These are phyloP conservation scores for Macaria liturata DNA, from an alignment of 2,888 invertebrate species.

Conservation along the genomic window DNA sequence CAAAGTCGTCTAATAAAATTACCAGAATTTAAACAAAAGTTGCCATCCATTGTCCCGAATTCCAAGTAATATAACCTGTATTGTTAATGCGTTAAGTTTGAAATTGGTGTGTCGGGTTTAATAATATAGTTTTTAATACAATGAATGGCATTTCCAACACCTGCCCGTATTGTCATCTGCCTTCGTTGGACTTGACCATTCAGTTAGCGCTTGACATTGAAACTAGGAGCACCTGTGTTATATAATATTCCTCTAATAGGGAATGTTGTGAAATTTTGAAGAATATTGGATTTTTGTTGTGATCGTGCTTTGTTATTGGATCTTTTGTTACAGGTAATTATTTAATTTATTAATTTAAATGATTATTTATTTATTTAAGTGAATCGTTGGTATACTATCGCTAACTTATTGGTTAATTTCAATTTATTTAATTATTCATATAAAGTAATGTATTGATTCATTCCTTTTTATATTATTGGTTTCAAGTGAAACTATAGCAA, in stretches of 20 bases:
- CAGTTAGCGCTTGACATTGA: slow-evolving; percentile 27
- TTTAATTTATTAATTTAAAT: slow-evolving; percentile 5
- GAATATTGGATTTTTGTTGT: slow-evolving; percentile 3
- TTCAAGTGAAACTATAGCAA: background rate
- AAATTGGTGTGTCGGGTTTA: slow-evolving; percentile 18
- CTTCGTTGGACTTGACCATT: slow-evolving; percentile 11
- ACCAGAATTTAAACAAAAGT: slow-evolving; percentile 30
- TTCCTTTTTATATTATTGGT: slow-evolving; percentile 1
- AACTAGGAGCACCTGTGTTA: slow-evolving; percentile 20
- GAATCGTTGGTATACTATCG: too few species aligned
- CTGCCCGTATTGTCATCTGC: slow-evolving; percentile 32
- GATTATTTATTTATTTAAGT: too few species aligned
- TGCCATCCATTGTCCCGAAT: slow-evolving; percentile 13
- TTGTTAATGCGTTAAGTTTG: slow-evolving; percentile 14
- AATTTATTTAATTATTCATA: too few species aligned
- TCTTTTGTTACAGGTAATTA: slow-evolving; percentile 25
- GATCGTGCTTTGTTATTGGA: slow-evolving; percentile 27
- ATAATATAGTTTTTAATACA: slow-evolving; percentile 33
- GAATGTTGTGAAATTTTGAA: slow-evolving; percentile 15
- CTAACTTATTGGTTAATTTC: too few species aligned
- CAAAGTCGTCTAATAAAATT: slow-evolving; percentile 25
- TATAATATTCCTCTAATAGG: slow-evolving; percentile 11
- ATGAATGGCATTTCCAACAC: slow-evolving; percentile 31
- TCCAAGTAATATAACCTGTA: slow-evolving; percentile 25
- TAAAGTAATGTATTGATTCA: background rate